These are phyloP conservation scores for Melanostoma scalare DNA, from an alignment of 2,888 invertebrate species.

Conservation along the genomic window DNA sequence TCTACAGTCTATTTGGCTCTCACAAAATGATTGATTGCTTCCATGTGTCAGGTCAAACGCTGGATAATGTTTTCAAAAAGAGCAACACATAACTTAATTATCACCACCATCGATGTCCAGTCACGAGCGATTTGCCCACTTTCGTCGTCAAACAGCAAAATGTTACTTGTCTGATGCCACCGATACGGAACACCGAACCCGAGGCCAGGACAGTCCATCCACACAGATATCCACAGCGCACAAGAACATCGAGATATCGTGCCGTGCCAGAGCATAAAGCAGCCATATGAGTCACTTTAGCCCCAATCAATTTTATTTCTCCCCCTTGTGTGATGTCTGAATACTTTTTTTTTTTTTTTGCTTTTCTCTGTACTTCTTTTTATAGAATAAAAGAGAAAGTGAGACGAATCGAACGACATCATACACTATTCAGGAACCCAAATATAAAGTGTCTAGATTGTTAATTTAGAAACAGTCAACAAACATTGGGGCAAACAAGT, in stretches of 20 bases:
- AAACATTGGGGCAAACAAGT: constrained; percentile 11
- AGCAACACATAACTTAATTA: constrained; percentile 66
- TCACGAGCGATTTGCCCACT: constrained; percentile 49
- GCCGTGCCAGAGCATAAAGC: constrained; percentile 24
- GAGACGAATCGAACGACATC: constrained; percentile 46
- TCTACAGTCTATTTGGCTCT: constrained; percentile 40
- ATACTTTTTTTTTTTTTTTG: background rate
- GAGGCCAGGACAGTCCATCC: background rate
- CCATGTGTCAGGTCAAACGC: constrained; percentile 58
- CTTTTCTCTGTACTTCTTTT: background rate
- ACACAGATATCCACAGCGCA: constrained; percentile 21
- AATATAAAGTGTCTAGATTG: constrained; percentile 66
- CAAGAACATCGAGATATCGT: constrained; percentile 16
- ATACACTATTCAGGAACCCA: constrained; percentile 57
- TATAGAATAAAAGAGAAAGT: constrained; percentile 41
- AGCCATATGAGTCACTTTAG: constrained; percentile 46
- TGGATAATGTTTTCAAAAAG: constrained; percentile 58
- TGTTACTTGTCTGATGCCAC: constrained; percentile 23
- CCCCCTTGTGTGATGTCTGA: background rate
- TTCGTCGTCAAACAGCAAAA: constrained; percentile 8
- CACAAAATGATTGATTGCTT: constrained; percentile 60
- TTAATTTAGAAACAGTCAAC: constrained; percentile 54
- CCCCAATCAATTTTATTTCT: constrained; percentile 32
- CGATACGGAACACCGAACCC: constrained; percentile 11
- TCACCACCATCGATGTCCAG: constrained; percentile 60